phyloP scores from a whole-genome alignment of 2,888 invertebrate species.

The Leptopilina drosophilae region DNA sequence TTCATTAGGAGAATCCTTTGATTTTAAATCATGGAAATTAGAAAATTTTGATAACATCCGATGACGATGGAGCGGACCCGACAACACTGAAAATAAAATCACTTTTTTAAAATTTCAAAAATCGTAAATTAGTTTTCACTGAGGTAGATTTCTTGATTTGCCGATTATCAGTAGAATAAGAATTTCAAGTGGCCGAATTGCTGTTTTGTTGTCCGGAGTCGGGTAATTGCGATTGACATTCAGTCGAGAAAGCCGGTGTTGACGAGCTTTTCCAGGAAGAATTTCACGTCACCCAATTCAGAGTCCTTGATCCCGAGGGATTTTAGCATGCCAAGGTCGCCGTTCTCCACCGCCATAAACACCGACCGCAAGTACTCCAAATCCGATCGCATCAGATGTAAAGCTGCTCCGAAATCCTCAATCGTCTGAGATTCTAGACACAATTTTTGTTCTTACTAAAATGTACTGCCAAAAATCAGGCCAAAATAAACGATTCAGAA shows the following conservation, averaged over 20 bases:
- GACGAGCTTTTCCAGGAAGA: constrained; percentile 96
- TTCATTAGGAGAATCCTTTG: neutral
- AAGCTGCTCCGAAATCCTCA: constrained; percentile 94
- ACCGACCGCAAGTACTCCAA: constrained; percentile 95
- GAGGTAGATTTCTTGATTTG: neutral
- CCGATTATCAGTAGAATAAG: neutral
- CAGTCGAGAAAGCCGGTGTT: constrained; percentile 97
- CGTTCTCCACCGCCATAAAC: constrained; percentile 97
- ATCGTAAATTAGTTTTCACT: constrained; percentile 26
- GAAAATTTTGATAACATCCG: neutral
- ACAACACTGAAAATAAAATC: neutral
- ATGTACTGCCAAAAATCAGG: neutral
- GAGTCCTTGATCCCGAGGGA: constrained; percentile 97
- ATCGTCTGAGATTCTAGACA: constrained; percentile 93
- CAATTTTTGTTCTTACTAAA: constrained; percentile 7
- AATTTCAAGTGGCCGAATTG: neutral
- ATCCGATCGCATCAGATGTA: constrained; percentile 91
- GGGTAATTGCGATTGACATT: constrained; percentile 64
- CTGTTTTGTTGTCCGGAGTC: neutral
- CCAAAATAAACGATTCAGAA: no score
- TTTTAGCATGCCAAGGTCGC: constrained; percentile 95
- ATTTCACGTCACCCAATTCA: constrained; percentile 95
- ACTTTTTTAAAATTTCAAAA: constrained; percentile 9
- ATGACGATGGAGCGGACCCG: neutral
- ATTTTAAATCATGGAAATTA: neutral